Evolutionary conservation across 1,140 invertebrate genomes (phyloP), one percentile per base, ranked within the genome.

Genomic region (Notospermus geniculatus): DNA sequence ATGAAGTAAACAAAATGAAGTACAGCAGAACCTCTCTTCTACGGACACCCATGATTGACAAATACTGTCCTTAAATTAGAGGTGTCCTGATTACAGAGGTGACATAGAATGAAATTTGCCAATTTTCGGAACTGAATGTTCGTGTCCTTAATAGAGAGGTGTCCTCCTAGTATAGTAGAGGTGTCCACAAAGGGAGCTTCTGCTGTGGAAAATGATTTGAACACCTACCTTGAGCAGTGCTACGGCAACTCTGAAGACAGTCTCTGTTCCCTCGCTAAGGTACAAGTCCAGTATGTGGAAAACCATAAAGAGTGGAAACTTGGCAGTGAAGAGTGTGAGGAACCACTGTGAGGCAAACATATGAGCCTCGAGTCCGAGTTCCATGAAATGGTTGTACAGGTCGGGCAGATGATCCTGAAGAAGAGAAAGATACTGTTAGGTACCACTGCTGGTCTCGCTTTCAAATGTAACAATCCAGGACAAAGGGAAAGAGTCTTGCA

Each of bases 321-420:
- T 91, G 17, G 97, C 95, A 2, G 97, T 99, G 83, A 97, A 99
- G 15, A 99, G 83, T 0, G 97, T 99, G 25, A 99, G 87, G 84
- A 99, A 98, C 97, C 97, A 99, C 84, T 99, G 97, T 32, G 92
- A 95, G 25, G 95, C 97, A 82, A 94, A 99, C 97, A 99, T 99
- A 83, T 99, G 97, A 57, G 93, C 90, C 82, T 99, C 97, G 50
- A 99, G 88, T 41, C 91, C 90, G 74, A 94, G 87, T 74, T 92
- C 90, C 66, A 85, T 85, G 82, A 99, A 98, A 82, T 99, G 97
- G 63, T 88, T 87, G 72, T 89, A 90, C 45, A 99, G 80, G 66
- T 96, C 92, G 0, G 89, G 88, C 54, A 97, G 77, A 80, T 97
- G 91, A 80, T 98, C 95, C 82, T 89, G 90, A 19, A 45, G n/a